Evolutionary conservation across 2,113 vertebrate genomes (phyloP).

Genomic region (Megaleporinus macrocephalus): DNA sequence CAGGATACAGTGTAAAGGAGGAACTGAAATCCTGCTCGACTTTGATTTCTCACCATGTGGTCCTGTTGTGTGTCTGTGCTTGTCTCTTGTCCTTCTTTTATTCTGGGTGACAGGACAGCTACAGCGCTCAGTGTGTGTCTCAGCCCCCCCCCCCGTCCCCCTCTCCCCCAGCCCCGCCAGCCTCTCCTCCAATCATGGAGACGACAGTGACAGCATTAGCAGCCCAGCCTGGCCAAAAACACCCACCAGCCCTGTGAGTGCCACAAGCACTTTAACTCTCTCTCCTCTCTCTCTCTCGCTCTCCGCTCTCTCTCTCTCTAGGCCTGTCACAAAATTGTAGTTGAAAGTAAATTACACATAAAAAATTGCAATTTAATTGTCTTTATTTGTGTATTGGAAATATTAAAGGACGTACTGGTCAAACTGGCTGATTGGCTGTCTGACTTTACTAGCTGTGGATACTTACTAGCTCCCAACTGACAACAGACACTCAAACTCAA

Average conservation of each 20-base stretch:
- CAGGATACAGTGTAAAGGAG: conserved; percentile 13
- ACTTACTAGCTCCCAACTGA: too few species aligned
- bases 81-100: conserved; percentile 75
- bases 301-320: too few species aligned
- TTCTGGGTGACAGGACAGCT: conserved; percentile 90
- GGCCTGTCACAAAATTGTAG: too few species aligned
- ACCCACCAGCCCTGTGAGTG: conserved; percentile 92
- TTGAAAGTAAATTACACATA: too few species aligned
- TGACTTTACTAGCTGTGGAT: too few species aligned
- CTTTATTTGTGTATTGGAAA: too few species aligned
- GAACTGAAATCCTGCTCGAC: neutral
- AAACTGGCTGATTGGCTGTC: too few species aligned
- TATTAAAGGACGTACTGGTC: too few species aligned
- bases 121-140: conserved; percentile 91
- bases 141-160: conserved; percentile 91
- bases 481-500: too few species aligned
- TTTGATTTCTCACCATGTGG: conserved; percentile 44
- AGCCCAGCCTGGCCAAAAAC: conserved; percentile 95
- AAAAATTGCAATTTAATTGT: too few species aligned
- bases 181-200: conserved; percentile 93
- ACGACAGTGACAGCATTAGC: conserved; percentile 94
- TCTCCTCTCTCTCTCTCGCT: too few species aligned
- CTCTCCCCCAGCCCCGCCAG: conserved; percentile 95
- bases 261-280: conserved; percentile 44
- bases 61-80: conserved; percentile 26